phyloP scores from a whole-genome alignment of 2,797 vertebrate species.

The Sebastiscus albofasciatus region DNA sequence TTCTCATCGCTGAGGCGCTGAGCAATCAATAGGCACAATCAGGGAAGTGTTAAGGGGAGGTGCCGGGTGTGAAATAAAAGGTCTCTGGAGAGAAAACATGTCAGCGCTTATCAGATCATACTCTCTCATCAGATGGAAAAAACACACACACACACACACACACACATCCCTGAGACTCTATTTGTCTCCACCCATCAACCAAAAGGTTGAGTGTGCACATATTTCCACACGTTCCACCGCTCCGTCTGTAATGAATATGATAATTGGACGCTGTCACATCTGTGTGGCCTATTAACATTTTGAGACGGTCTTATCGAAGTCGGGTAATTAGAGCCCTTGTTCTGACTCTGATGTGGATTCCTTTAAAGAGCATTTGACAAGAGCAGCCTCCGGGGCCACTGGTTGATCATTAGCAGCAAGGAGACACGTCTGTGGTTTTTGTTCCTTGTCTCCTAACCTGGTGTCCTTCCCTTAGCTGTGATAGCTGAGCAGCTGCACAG shows the following conservation, averaged over 20 bases:
- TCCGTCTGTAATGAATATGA: slow-evolving; percentile 48
- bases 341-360: slow-evolving; percentile 63
- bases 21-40: slow-evolving; percentile 78
- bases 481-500: background rate
- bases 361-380: slow-evolving; percentile 59
- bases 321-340: slow-evolving; percentile 69
- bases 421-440: slow-evolving; percentile 34
- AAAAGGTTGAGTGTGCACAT: slow-evolving; percentile 43
- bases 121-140: slow-evolving; percentile 28
- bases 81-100: slow-evolving; percentile 77
- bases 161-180: background rate
- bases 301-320: slow-evolving; percentile 54
- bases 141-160: background rate
- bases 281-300: slow-evolving; percentile 62
- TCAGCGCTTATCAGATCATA: slow-evolving; percentile 77
- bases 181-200: slow-evolving; percentile 19
- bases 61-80: slow-evolving; percentile 78
- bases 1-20: slow-evolving; percentile 40
- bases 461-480: slow-evolving; percentile 14
- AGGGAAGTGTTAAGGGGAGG: slow-evolving; percentile 73
- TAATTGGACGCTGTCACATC: slow-evolving; percentile 71
- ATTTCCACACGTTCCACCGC: slow-evolving; percentile 23
- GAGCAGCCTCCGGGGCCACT: slow-evolving; percentile 56
- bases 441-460: slow-evolving; percentile 30
- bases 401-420: slow-evolving; percentile 71